Percentiles rank a stretch among this genome's conserved stretches.
Evolutionary conservation across 2,113 vertebrate species (phyloP).

Genomic region (Danionella cerebrum): DNA sequence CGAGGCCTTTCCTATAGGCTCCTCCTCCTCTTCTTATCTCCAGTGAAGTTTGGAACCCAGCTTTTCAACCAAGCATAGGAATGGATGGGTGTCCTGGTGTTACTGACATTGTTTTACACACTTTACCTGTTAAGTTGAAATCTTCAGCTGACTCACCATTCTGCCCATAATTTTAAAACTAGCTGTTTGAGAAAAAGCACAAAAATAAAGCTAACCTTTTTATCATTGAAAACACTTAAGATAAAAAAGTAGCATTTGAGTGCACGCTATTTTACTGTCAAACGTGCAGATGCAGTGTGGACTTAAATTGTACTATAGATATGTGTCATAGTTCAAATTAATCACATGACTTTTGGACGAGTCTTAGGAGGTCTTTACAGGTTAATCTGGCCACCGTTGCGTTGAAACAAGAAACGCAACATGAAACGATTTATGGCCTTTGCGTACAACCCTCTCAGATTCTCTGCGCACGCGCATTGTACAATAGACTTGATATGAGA

Average conservation of each 20-base stretch:
- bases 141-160: not conserved
- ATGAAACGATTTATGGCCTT: not conserved
- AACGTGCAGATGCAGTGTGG: no score
- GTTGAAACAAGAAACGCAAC: slow-evolving; percentile 3
- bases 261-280: no score
- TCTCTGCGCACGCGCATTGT: slow-evolving; percentile 5
- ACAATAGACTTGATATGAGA: not conserved
- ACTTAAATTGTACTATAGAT: no score
- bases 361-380: no score
- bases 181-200: no score
- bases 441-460: slow-evolving; percentile 23
- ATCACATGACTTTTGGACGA: no score
- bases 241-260: no score
- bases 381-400: no score
- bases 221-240: no score
- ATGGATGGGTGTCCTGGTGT: not conserved
- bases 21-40: slow-evolving; percentile 71
- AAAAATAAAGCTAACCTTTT: no score
- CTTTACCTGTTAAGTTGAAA: not conserved
- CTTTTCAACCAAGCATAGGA: slow-evolving; percentile 35
- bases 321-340: no score
- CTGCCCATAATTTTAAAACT: not conserved
- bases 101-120: not conserved
- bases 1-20: slow-evolving; percentile 60
- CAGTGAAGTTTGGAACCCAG: slow-evolving; percentile 84